These are phyloP conservation scores for Romanogobio albipinnatus DNA, from an alignment of 2,113 vertebrate genomes.

Conservation along the genomic window DNA sequence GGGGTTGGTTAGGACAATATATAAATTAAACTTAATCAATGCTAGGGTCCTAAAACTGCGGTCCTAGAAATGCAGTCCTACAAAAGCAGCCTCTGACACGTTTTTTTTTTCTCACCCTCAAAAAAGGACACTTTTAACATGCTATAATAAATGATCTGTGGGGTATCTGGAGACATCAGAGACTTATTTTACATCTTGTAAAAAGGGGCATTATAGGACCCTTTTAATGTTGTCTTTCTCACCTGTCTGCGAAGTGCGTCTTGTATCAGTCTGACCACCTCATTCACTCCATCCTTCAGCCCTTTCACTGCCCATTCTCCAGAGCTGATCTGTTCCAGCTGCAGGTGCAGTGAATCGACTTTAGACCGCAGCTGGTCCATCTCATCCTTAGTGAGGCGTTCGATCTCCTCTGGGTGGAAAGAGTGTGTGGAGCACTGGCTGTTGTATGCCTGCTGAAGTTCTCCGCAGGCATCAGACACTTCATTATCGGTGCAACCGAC, in stretches of 20 bases:
- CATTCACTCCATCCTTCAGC: conserved; percentile 59
- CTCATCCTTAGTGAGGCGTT: conserved; percentile 3
- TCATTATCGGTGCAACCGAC: conserved; percentile 49
- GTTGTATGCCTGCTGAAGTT: conserved; percentile 55
- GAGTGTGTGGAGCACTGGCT: conserved; percentile 52
- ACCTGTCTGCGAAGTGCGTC: conserved; percentile 41
- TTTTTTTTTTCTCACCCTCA: too few relatives aligned
- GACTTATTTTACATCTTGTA: too few relatives aligned
- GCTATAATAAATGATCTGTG: too few relatives aligned
- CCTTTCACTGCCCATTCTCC: conserved; percentile 54
- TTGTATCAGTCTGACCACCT: conserved; percentile 47
- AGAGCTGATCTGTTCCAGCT: neutral
- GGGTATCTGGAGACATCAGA: too few relatives aligned
- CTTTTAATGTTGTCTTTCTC: neutral
- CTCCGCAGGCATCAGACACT: conserved; percentile 48
- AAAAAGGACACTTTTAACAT: too few relatives aligned
- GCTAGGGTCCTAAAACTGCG: too few relatives aligned
- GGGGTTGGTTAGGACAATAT: too few relatives aligned
- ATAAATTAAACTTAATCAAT: too few relatives aligned
- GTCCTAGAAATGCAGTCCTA: too few relatives aligned
- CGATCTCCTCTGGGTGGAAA: conserved; percentile 47
- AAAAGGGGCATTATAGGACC: too few relatives aligned
- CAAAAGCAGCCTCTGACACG: too few relatives aligned
- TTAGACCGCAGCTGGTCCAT: conserved; percentile 14
- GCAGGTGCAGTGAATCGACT: conserved; percentile 55